phyloP scores from a whole-genome alignment of 1,140 invertebrate genomes.

The Metaphire vulgaris region DNA sequence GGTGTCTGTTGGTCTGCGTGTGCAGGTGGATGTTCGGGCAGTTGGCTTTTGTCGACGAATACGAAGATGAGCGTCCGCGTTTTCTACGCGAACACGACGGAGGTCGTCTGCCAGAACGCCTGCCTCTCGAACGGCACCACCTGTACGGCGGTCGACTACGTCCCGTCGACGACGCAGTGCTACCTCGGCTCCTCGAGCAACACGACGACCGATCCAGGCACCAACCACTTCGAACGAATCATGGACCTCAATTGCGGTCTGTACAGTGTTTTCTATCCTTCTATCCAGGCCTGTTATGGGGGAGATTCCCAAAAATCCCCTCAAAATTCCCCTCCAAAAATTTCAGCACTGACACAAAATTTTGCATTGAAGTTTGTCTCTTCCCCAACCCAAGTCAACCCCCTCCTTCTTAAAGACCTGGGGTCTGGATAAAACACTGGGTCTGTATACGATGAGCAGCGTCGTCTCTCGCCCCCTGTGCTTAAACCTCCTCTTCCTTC shows the following conservation, averaged over 20 bases:
- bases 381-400: not conserved
- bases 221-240: not conserved
- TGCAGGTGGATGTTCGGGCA: not conserved
- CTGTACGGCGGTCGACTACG: not conserved
- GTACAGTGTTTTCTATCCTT: not conserved
- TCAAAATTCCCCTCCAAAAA: not conserved
- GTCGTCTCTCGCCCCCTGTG: too few species aligned
- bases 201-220: not conserved
- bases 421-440: not conserved
- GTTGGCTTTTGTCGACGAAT: not conserved
- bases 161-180: not conserved
- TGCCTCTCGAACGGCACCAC: not conserved
- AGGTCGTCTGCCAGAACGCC: not conserved
- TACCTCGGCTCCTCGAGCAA: not conserved
- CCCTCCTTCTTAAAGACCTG: not conserved
- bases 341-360: not conserved
- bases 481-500: too few species aligned
- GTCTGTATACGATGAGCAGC: not conserved
- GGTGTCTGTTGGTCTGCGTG: not conserved
- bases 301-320: not conserved
- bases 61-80: not conserved
- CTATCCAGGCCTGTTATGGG: not conserved
- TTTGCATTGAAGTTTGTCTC: not conserved
- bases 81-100: not conserved
- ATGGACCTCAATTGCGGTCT: not conserved